Evolutionary conservation across 2,797 vertebrate genomes (phyloP).

Genomic region (Trachops cirrhosus): DNA sequence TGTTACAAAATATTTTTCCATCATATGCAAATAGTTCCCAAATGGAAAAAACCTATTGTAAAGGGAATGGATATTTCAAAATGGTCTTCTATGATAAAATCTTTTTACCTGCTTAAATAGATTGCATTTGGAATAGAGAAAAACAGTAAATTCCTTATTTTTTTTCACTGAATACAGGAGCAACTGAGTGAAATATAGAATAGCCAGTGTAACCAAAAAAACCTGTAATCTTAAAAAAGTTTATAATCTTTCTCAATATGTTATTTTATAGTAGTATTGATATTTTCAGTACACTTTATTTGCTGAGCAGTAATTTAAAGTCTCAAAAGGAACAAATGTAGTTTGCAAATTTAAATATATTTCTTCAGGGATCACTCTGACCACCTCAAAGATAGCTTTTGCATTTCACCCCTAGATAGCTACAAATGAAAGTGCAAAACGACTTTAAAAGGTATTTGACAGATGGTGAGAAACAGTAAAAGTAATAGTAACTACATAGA

Average conservation of each 20-base stretch:
- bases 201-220: not conserved
- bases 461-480: constrained; percentile 21
- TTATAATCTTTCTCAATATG: not conserved
- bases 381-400: constrained; percentile 26
- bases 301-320: constrained; percentile 54
- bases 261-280: constrained; percentile 14
- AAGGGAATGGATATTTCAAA: not conserved
- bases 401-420: constrained; percentile 20
- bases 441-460: constrained; percentile 60
- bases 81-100: not conserved
- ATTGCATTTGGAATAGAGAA: not conserved
- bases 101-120: not conserved
- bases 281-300: constrained; percentile 31
- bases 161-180: not conserved
- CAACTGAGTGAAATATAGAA: not conserved
- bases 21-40: not conserved
- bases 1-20: not conserved
- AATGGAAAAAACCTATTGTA: not conserved
- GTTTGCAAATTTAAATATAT: constrained; percentile 45
- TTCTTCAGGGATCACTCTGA: constrained; percentile 45
- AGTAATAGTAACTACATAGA: constrained; percentile 3
- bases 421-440: constrained; percentile 56
- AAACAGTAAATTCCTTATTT: not conserved
- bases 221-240: not conserved
- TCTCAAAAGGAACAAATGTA: constrained; percentile 56